A percentile compares a stretch with the other conserved stretches of the same genome.
phyloP scores from a whole-genome alignment of 1,140 invertebrate species.

The Drosophila punjabiensis region DNA sequence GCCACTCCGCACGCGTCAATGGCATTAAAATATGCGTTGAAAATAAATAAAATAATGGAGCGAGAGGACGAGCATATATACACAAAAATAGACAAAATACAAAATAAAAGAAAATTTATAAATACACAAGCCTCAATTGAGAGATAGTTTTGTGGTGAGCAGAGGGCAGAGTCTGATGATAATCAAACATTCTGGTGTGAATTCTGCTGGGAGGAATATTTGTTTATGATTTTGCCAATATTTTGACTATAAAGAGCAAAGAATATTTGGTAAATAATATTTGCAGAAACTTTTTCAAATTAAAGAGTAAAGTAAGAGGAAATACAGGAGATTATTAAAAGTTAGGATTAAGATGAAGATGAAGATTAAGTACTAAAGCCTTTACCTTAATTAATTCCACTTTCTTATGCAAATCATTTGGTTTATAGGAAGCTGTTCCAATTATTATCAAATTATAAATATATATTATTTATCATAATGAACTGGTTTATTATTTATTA shows the following conservation, averaged over 20 bases:
- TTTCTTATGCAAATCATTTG: neutral
- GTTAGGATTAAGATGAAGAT: no score
- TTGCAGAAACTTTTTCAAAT: neutral
- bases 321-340: no score
- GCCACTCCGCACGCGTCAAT: constrained; percentile 61
- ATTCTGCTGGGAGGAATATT: constrained; percentile 21
- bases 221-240: constrained; percentile 23
- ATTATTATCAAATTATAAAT: neutral
- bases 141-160: constrained; percentile 16
- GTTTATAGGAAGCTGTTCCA: neutral
- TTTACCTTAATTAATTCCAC: neutral
- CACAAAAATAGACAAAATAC: constrained; percentile 32
- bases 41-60: constrained; percentile 50
- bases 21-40: constrained; percentile 62
- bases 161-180: neutral
- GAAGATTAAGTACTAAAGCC: neutral
- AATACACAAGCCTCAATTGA: constrained; percentile 41
- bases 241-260: neutral
- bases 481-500: no score
- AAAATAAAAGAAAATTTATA: constrained; percentile 33
- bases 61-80: neutral
- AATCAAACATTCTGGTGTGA: constrained; percentile 27
- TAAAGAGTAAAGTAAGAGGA: no score
- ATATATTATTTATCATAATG: neutral
- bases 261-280: neutral